Evolutionary conservation across 2,113 vertebrate species (phyloP), one percentile per base, ranked within the genome.

Genomic region (Phalacrocorax brasilianus): DNA sequence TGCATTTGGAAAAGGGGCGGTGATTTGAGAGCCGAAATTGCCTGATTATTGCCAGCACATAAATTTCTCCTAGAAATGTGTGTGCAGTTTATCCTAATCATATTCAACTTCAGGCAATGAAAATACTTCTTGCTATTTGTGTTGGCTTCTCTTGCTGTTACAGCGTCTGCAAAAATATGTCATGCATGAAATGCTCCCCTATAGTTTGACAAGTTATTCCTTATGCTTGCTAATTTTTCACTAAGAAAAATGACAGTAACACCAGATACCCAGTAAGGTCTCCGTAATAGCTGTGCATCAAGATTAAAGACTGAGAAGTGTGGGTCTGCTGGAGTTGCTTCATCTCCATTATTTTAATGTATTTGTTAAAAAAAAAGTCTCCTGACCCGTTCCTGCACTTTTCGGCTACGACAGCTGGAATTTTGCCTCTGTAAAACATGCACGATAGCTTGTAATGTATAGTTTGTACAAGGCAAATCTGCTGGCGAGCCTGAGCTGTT

Each of bases 161-260:
- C 85, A 88, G 50, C 79, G 56, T 96, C 96, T 96, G 96, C 97
- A 84, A 58, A 84, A 90, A 74, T 59, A 87, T 63, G 52, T 94
- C 92, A 68, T 72, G 92, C 79, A 3, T 72, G 91, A 94, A 93
- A 81, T 24, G 86, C 93, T 94, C 96, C 97, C 91, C 87, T 86
- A 35, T 91, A 70, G 70, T 88, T 75, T 89, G 79, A 87, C 92
- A 93, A 76, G 91, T 94, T 96, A 84, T 78, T 92, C 93, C 88
- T 90, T 95, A 65, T 70, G 71, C 89, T 96, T 1, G 8, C 92
- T 88, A 91, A 97, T 97, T 97, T 97, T 97, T 97, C 96, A 95
- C 87, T 40, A 89, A 96, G 96, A 97, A 93, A 96, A 98, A 96
- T 89, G 95, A 91, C 88, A 91, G 88, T 30, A 83, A 80, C 92